Conservation (phyloP, 2,113 vertebrate genomes). For the Phyllopteryx taeniolatus region DNA sequence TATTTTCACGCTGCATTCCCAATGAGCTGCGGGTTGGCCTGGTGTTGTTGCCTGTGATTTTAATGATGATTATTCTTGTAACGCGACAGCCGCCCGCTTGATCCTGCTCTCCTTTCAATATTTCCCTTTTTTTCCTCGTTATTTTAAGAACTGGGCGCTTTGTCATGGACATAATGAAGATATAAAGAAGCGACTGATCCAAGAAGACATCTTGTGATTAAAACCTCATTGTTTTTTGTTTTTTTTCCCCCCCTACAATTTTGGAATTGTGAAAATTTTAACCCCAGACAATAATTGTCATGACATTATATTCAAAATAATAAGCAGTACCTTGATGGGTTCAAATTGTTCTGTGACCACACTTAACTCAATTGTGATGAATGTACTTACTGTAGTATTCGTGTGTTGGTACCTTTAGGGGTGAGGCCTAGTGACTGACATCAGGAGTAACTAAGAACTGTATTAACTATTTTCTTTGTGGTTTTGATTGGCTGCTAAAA, state of each 20-base stretch:
- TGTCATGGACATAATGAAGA: constrained; percentile 5
- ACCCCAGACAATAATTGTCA: neutral
- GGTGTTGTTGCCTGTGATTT: constrained; percentile 73
- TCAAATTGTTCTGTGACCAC: too few species aligned
- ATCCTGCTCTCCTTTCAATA: constrained; percentile 66
- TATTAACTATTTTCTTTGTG: too few species aligned
- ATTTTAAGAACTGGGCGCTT: constrained; percentile 1
- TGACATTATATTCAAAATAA: neutral
- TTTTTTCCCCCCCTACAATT: neutral
- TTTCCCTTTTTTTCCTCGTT: constrained; percentile 22
- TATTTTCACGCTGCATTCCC: constrained; percentile 77
- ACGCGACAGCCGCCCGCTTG: constrained; percentile 70
- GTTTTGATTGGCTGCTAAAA: too few species aligned
- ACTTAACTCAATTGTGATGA: too few species aligned
- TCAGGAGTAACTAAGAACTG: too few species aligned
- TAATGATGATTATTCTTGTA: constrained; percentile 77
- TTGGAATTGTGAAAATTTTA: neutral
- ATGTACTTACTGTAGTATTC: too few species aligned
- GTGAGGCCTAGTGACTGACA: too few species aligned
- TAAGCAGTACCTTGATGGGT: neutral
- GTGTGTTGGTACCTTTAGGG: too few species aligned
- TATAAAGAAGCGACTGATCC: neutral
- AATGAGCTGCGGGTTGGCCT: constrained; percentile 75
- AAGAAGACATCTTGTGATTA: neutral
- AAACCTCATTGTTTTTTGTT: neutral